Base-by-base conservation (phyloP, 2,797 vertebrate species). In the Orientallactaga sibirica region DNA sequence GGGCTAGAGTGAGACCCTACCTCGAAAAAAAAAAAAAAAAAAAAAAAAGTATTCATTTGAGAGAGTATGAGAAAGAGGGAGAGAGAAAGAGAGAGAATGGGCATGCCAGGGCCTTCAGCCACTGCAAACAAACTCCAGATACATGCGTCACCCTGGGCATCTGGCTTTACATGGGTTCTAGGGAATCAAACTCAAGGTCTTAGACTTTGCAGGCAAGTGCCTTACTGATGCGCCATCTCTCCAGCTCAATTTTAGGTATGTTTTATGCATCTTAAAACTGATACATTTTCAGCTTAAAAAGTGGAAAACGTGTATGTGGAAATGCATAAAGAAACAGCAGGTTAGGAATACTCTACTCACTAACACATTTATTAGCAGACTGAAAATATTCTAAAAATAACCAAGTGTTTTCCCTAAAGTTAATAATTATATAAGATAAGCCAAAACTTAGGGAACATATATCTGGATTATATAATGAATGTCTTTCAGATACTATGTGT, bases 351-450 rank as follows among this genome's bases (percentile, higher is more conserved):
- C 27, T 61, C 1, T 48, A 11, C 84, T 58, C 18, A 93, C 33
- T 55, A 83, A 24, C 19, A 67, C 11, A 89, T 27, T 27, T 76
- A 71, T 80, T 81, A 91, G 10, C 18, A 14, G 70, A 73, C 20
- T 58, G 74, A 89, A 93, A 90, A 80, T 29, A 14, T 70, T 83
- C 94, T 71, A 7, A 93, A 79, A 95, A 86, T 73, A 90, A 87
- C 6, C 20, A 88, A 18, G 15, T 58, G 55, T 75, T 95, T 81
- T 33, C 43, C 27, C 24, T 70, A 75, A 82, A 90, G 25, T 67
- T 73, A 95, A 58, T 61, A 82, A 68, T 55, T 82, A 43, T 41
- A 68, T 86, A 88, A 86, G 95, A 83, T 55, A 94, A 87, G 68
- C 25, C 84, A 90, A 80, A 41, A 91, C 71, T 74, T 74, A 58